Conservation (phyloP, 1,140 invertebrate species). For the Bombus fervidus region DNA sequence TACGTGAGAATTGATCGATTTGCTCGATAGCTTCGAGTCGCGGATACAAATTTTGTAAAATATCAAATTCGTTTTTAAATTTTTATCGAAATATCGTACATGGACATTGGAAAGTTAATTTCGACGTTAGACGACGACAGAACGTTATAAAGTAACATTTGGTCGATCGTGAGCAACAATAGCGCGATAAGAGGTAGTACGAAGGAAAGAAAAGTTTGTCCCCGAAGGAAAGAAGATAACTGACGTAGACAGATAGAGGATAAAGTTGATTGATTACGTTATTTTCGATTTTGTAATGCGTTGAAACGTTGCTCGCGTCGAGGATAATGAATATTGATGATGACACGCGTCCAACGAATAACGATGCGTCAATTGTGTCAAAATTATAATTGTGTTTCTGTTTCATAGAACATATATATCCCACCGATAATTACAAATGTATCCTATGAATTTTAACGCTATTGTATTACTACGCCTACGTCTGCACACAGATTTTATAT, state of each 20-base stretch:
- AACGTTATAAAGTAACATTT: too few relatives aligned
- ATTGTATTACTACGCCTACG: background rate
- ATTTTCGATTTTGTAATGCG: slow-evolving; percentile 22
- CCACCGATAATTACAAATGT: background rate
- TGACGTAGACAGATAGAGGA: slow-evolving; percentile 20
- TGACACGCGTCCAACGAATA: background rate
- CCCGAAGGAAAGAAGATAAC: background rate
- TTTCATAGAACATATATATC: background rate
- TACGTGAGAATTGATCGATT: background rate
- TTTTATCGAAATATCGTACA: too few relatives aligned
- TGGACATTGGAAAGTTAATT: too few relatives aligned
- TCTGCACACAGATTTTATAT: too few relatives aligned
- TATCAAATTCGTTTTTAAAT: background rate
- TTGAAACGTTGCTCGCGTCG: slow-evolving; percentile 13
- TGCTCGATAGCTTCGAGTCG: background rate
- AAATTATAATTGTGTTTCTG: slow-evolving; percentile 11
- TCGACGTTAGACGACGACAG: too few relatives aligned
- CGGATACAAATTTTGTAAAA: background rate
- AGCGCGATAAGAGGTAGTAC: too few relatives aligned
- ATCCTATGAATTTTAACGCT: background rate
- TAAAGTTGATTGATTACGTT: slow-evolving; percentile 14
- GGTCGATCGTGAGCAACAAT: background rate
- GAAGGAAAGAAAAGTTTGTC: background rate
- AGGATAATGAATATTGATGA: slow-evolving; percentile 30
- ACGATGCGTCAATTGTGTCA: slow-evolving; percentile 2